Evolutionary conservation across 1,140 invertebrate genomes (phyloP).

Genomic region (Leucophenga varia): DNA sequence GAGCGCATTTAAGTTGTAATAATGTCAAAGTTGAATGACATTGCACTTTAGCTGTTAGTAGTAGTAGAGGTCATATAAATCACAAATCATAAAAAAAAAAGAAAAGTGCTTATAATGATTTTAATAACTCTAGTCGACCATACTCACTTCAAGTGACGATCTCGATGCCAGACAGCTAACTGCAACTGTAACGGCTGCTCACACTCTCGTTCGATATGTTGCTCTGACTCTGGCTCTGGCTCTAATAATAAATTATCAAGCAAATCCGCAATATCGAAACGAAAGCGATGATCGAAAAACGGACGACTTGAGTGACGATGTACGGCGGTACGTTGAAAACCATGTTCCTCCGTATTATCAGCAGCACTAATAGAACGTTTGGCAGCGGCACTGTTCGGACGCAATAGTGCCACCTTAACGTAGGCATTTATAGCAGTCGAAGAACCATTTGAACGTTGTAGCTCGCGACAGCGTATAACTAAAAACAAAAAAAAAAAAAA

Average conservation of each 20-base stretch:
- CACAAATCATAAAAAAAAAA: neutral
- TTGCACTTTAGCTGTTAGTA: no score
- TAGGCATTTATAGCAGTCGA: slow-evolving; percentile 58
- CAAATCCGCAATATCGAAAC: slow-evolving; percentile 36
- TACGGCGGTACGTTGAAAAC: slow-evolving; percentile 59
- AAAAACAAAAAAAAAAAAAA: slow-evolving; percentile 11
- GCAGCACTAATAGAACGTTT: no score
- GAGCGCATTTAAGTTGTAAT: no score
- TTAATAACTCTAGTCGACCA: no score
- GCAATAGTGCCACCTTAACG: slow-evolving; percentile 54
- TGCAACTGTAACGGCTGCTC: slow-evolving; percentile 42
- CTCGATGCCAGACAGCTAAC: slow-evolving; percentile 60
- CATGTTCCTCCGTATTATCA: slow-evolving; percentile 25
- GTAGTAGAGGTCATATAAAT: no score
- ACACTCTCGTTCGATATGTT: slow-evolving; percentile 3
- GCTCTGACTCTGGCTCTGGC: neutral
- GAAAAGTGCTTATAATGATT: slow-evolving; percentile 20
- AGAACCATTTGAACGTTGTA: slow-evolving; percentile 51
- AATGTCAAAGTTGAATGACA: no score
- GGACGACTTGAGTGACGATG: slow-evolving; percentile 58
- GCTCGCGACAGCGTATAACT: slow-evolving; percentile 59
- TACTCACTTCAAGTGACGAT: slow-evolving; percentile 59
- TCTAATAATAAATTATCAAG: neutral
- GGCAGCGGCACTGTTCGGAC: slow-evolving; percentile 2
- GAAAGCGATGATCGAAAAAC: slow-evolving; percentile 59